Base-by-base conservation (phyloP, 2,797 vertebrate species). In the Etheostoma perlongum region DNA sequence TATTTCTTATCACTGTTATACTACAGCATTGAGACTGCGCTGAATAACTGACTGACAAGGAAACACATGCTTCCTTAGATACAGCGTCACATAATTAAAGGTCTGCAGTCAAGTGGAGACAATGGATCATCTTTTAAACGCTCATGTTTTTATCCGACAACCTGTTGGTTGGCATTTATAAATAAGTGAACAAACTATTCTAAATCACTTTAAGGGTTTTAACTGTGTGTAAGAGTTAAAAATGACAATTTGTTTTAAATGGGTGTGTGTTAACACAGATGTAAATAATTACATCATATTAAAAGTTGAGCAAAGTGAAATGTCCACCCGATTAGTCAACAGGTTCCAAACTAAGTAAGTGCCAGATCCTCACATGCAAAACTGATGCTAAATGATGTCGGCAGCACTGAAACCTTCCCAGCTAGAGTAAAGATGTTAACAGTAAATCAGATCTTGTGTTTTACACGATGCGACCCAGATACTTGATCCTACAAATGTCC, bases 291-390 rank as follows among this genome's bases (percentile, higher is more conserved):
- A 30, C 30, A 19, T 40, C 21, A 16, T 6, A 18, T 21, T 59
- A 21, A 61, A 61, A 8, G 6, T 1, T 59, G 16, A 52, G 42
- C 65, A 47, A 44, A 53, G 55, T 65, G 2, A 77, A 36, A 63
- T 69, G 77, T 72, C 75, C 42, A 72, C 73, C 68, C 16, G 80
- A 85, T 90, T 40, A 85, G 84, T 88, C 79, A 55, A 66, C 52
- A 3, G 10, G 59, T 76, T 59, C 33, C 49, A 64, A 42, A 46
- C 49, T 27, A 13, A 42, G 21, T 68, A 76, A 78, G 55, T 82
- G 76, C 65, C 74, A 74, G 55, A 48, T 74, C 57, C 40, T 63
- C 27, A 8, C 40, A 46, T 60, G 63, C 47, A 51, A 40, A 51
- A 42, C 67, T 33, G 52, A 63, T 18, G 13, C 8, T 30, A 4